Conservation (phyloP, 1,140 invertebrate genomes). For the Octopus sinensis region DNA sequence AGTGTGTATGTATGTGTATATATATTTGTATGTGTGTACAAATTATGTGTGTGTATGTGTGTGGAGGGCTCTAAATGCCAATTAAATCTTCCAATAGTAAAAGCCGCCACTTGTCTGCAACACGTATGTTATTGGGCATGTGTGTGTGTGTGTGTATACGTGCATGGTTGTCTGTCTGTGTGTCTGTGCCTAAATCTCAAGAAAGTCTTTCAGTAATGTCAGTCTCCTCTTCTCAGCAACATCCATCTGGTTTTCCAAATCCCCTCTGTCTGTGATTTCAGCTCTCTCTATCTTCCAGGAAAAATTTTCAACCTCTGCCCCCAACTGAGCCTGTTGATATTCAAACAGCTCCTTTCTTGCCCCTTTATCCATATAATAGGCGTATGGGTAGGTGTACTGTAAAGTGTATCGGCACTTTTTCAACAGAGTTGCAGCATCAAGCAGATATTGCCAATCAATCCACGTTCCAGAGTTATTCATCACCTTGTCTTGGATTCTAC, state of each 20-base stretch:
- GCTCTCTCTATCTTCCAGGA: conserved; percentile 99
- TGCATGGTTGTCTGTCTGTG: no score
- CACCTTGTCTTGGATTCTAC: conserved; percentile 91
- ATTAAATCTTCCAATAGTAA: no score
- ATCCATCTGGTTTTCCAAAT: conserved; percentile 98
- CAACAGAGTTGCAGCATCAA: conserved; percentile 85
- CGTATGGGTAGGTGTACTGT: conserved; percentile 99
- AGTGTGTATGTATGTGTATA: no score
- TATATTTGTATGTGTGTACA: no score
- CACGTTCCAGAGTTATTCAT: conserved; percentile 86
- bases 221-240: conserved; percentile 93
- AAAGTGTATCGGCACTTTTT: conserved; percentile 89
- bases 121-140: no score
- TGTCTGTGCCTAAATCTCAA: no score
- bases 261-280: conserved; percentile 68
- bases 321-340: conserved; percentile 91
- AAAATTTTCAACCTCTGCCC: conserved; percentile 99
- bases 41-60: no score
- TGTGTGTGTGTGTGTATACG: no score
- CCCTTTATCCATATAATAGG: conserved; percentile 91
- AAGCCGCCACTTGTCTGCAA: no score
- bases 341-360: conserved; percentile 90
- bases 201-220: conserved; percentile 91
- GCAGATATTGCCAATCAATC: conserved; percentile 99
- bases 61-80: no score